Evolutionary conservation across 2,797 vertebrate genomes (phyloP).

Genomic region (Fistularia tabacaria): DNA sequence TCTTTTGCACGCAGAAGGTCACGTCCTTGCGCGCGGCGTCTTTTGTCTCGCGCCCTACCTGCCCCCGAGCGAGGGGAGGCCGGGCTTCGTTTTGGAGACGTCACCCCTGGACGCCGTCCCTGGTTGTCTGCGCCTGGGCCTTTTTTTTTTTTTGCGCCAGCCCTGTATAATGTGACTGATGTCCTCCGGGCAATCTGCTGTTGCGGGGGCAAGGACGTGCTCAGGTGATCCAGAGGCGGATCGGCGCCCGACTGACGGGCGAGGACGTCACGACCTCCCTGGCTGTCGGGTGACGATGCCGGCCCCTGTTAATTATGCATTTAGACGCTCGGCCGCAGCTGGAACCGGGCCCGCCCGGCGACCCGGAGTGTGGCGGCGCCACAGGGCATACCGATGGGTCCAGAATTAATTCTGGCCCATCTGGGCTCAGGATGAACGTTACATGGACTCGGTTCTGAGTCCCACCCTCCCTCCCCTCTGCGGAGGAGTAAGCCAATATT

Average conservation of each 20-base stretch:
- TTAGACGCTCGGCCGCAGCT: slow-evolving; percentile 34
- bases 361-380: too few species aligned
- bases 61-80: slow-evolving; percentile 58
- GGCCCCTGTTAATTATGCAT: slow-evolving; percentile 67
- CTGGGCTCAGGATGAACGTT: neutral
- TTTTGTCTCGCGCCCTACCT: slow-evolving; percentile 49
- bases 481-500: slow-evolving; percentile 39
- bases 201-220: slow-evolving; percentile 61
- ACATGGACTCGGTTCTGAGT: neutral
- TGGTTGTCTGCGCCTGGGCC: slow-evolving; percentile 49
- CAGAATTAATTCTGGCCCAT: neutral
- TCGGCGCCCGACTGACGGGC: slow-evolving; percentile 58
- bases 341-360: slow-evolving; percentile 44
- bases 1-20: slow-evolving; percentile 32
- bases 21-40: slow-evolving; percentile 43
- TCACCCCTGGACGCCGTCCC: slow-evolving; percentile 52
- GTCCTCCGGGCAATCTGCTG: slow-evolving; percentile 70
- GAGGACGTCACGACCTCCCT: slow-evolving; percentile 66
- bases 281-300: slow-evolving; percentile 64
- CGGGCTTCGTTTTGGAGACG: slow-evolving; percentile 55
- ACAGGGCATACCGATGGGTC: neutral
- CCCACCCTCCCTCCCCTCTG: slow-evolving; percentile 22
- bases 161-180: slow-evolving; percentile 71
- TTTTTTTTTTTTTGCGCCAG: slow-evolving; percentile 54
- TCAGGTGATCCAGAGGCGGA: slow-evolving; percentile 69